A percentile compares a stretch with the other conserved stretches of the same genome.
These are phyloP conservation scores for Anolis apletophallus DNA, from an alignment of 2,797 vertebrate species.

Conservation along the genomic window DNA sequence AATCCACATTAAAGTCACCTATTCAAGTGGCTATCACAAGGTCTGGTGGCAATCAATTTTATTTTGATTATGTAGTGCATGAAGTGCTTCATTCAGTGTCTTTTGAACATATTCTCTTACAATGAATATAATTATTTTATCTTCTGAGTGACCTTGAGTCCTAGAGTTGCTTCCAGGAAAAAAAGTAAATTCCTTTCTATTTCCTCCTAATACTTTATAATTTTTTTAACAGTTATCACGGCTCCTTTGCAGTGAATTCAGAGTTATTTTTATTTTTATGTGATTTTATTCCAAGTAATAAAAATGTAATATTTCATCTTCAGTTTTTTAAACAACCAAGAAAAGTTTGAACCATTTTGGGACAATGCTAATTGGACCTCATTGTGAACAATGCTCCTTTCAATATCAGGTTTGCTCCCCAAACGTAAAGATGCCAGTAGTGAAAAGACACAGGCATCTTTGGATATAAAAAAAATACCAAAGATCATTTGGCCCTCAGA, in stretches of 20 bases:
- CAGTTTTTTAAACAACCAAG: not conserved
- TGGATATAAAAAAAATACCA: not conserved
- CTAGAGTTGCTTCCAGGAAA: not conserved
- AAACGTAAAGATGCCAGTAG: not conserved
- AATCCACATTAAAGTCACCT: slow-evolving; percentile 13
- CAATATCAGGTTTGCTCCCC: not conserved
- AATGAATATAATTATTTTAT: not conserved
- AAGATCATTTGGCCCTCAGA: not conserved
- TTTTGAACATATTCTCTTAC: not conserved
- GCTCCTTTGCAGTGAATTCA: not conserved
- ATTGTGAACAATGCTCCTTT: not conserved
- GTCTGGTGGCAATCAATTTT: not conserved
- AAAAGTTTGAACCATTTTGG: not conserved
- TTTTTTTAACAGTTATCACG: not conserved
- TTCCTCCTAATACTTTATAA: slow-evolving; percentile 6
- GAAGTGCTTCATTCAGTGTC: slow-evolving; percentile 1
- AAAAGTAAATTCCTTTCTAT: slow-evolving; percentile 5
- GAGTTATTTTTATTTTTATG: not conserved
- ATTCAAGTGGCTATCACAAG: slow-evolving; percentile 7
- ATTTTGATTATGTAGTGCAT: slow-evolving; percentile 2
- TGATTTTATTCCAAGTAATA: slow-evolving; percentile 5
- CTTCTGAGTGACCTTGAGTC: slow-evolving; percentile 22
- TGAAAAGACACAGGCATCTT: not conserved
- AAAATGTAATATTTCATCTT: slow-evolving; percentile 4
- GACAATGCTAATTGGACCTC: not conserved